Conservation (phyloP, 2,113 vertebrate species). For the Phaethon lepturus region DNA sequence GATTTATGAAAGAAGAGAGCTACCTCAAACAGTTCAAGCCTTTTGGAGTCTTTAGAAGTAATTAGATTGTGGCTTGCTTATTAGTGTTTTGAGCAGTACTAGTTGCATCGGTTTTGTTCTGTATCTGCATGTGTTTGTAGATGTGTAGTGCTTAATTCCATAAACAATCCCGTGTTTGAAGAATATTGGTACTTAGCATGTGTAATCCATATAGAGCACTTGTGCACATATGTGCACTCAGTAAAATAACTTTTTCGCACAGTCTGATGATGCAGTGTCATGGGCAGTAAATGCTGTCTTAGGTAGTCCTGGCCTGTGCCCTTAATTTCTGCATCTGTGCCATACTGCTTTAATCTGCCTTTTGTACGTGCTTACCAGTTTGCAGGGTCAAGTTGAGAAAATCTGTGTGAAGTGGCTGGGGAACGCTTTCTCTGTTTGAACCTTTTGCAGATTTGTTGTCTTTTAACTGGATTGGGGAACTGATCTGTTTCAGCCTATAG, state of each 20-base stretch:
- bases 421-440: not conserved
- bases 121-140: not conserved
- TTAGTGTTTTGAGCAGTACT: conserved; percentile 6
- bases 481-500: not conserved
- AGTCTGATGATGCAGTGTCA: not conserved
- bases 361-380: not conserved
- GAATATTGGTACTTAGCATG: not conserved
- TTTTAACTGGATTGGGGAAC: not conserved
- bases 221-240: not conserved
- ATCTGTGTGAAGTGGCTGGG: not conserved
- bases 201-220: not conserved
- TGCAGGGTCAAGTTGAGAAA: not conserved
- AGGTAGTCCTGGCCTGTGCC: not conserved
- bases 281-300: not conserved
- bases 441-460: not conserved
- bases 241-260: not conserved
- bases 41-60: conserved; percentile 22
- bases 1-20: not conserved
- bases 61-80: conserved; percentile 47
- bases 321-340: not conserved
- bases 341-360: rapidly evolving
- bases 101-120: not conserved
- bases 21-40: conserved; percentile 27
- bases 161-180: not conserved
- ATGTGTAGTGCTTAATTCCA: not conserved